Evolutionary conservation across 1,140 invertebrate genomes (phyloP), one percentile per base, ranked within the genome.

Genomic region (Philopotamus ludificatus): DNA sequence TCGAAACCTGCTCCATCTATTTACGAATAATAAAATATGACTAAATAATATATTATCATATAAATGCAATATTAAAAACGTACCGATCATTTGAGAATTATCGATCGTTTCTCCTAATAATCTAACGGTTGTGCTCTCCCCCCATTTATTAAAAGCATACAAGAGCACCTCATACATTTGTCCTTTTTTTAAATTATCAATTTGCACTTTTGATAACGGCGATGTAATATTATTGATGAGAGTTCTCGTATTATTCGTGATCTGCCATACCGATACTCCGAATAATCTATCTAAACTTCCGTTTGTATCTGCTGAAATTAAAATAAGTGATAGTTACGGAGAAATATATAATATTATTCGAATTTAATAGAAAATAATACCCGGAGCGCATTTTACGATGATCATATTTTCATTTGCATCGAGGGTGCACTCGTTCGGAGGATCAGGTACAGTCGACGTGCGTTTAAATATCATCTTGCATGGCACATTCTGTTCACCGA

Each of bases 111-210:
- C 39, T 25, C 59, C 68, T n/a, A 34, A 28, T 20, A 70, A 59
- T 47, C 25, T 62, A 15, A 70, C 44, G n/a, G 57, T n/a, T 44
- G 66, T 65, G 20, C 68, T 70, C 22, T 70, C 50, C 23, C 68
- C 68, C 65, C 65, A 66, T 57, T 62, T 64, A 45, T 70, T 70
- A 51, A 65, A 70, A n/a, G 57, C 10, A 45, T 61, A 70, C 26
- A 67, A 23, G 12, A 65, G 15, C 12, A 70, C 49, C 21, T 70
- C 68, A 39, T 67, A 70, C 2, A 26, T 20, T 34, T 60, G 49
- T n/a, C 65, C 65, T 39, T 49, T 18, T 26, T 66, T 23, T 4
- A 70, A 45, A 22, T 65, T 62, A 23, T 59, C 64, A 20, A 70
- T 58, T 15, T 44, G 64, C 9, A 67, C 61, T 23, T 16, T 64